Evolutionary conservation across 1,140 invertebrate species (phyloP).

Genomic region (Leptonema lineaticorne): DNA sequence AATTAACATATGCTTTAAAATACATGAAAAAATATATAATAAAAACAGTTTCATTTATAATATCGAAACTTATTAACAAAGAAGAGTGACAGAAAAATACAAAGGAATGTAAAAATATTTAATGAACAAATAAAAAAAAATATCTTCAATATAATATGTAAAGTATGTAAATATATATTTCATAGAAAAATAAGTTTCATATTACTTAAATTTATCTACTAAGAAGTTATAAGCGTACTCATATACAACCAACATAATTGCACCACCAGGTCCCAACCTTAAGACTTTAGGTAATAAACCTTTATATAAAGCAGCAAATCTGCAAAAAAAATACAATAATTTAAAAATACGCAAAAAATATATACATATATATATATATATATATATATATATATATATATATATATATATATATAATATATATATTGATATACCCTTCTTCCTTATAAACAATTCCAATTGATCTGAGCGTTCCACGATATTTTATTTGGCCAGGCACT

Average conservation of each 20-base stretch:
- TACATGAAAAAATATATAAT: too few relatives aligned
- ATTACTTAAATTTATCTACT: constrained; percentile 54
- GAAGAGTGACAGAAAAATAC: too few relatives aligned
- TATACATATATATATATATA: neutral
- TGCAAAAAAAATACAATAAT: constrained; percentile 50
- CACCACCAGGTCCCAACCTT: constrained; percentile 86
- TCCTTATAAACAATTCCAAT: constrained; percentile 76
- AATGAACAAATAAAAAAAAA: too few relatives aligned
- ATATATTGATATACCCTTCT: constrained; percentile 68
- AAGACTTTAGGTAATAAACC: constrained; percentile 88
- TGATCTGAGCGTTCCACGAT: constrained; percentile 73
- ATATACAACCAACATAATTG: constrained; percentile 87
- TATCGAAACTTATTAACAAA: too few relatives aligned
- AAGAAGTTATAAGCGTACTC: constrained; percentile 76
- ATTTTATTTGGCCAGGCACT: constrained; percentile 69
- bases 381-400: neutral
- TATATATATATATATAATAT: neutral
- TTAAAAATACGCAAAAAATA: neutral
- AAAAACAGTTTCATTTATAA: too few relatives aligned
- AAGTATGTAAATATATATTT: too few relatives aligned
- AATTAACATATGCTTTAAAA: too few relatives aligned
- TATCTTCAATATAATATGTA: too few relatives aligned
- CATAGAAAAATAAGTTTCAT: too few relatives aligned
- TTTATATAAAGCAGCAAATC: constrained; percentile 85
- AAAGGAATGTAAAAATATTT: too few relatives aligned